A percentile compares a stretch with the other conserved stretches of the same genome.
phyloP scores from a whole-genome alignment of 2,113 vertebrate species.

The Cervus canadensis region DNA sequence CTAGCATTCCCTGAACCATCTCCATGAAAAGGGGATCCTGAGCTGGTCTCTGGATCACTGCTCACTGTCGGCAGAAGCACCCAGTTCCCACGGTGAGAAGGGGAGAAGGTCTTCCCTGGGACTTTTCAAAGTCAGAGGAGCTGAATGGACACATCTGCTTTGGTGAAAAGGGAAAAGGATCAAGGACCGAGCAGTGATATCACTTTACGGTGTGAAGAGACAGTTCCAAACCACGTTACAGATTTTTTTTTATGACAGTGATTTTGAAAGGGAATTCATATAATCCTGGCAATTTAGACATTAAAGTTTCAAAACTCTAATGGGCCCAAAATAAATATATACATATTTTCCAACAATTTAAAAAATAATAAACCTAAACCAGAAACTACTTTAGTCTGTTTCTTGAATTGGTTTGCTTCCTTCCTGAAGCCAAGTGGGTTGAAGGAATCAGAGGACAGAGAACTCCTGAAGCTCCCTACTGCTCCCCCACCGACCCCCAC shows the following conservation, averaged over 20 bases:
- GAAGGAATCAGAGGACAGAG: background rate
- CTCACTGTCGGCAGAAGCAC: slow-evolving; percentile 11
- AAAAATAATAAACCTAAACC: slow-evolving; percentile 46
- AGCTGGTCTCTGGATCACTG: slow-evolving; percentile 43
- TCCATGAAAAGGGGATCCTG: slow-evolving; percentile 46
- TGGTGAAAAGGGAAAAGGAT: slow-evolving; percentile 1
- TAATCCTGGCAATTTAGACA: slow-evolving; percentile 71
- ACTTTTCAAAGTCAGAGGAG: background rate
- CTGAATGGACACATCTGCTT: background rate
- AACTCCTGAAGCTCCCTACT: background rate
- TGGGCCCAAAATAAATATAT: slow-evolving; percentile 52
- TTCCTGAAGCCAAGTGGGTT: background rate
- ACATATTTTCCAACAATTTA: slow-evolving; percentile 57
- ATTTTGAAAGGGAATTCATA: slow-evolving; percentile 71
- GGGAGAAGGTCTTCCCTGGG: background rate
- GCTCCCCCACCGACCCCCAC: background rate
- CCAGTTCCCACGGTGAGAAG: background rate
- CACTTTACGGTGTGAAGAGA: background rate
- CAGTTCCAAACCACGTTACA: slow-evolving; percentile 60
- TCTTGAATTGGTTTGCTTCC: background rate
- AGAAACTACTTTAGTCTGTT: background rate
- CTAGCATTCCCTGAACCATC: slow-evolving; percentile 18
- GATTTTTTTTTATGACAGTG: background rate
- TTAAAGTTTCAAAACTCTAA: slow-evolving; percentile 51
- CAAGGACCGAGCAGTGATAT: background rate